Conservation (phyloP, 37 sponge, comb jelly and placozoan species). For the Diacarnus erythraeanus region DNA sequence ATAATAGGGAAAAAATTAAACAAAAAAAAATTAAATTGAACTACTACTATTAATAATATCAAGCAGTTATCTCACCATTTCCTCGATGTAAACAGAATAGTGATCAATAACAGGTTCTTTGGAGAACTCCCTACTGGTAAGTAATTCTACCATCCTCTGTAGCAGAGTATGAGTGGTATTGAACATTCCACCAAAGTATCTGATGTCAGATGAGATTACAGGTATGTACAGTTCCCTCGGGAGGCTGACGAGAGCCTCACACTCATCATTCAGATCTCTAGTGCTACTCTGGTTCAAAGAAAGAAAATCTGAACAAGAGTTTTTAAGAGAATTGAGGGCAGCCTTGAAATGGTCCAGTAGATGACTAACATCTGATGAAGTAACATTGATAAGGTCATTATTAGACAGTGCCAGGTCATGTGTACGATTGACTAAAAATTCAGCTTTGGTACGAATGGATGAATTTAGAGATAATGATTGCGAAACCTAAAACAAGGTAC, state of each 20-base stretch:
- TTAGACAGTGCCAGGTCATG: neutral
- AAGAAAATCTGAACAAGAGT: neutral
- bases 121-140: neutral
- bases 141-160: neutral
- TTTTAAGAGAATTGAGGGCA: neutral
- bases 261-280: neutral
- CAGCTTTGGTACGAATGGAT: neutral
- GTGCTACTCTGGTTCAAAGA: neutral
- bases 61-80: neutral
- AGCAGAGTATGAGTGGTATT: neutral
- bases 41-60: too few relatives aligned
- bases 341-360: neutral
- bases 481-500: neutral
- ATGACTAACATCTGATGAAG: neutral
- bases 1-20: neutral
- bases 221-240: neutral
- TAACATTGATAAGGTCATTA: neutral
- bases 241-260: neutral
- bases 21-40: neutral
- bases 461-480: neutral
- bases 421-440: neutral
- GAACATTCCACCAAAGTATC: neutral
- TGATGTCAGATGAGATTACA: neutral
- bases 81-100: neutral
- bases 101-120: too few relatives aligned